Conservation (phyloP, 37 sponge, comb jelly and placozoan genomes). For the Ianthella basta region DNA sequence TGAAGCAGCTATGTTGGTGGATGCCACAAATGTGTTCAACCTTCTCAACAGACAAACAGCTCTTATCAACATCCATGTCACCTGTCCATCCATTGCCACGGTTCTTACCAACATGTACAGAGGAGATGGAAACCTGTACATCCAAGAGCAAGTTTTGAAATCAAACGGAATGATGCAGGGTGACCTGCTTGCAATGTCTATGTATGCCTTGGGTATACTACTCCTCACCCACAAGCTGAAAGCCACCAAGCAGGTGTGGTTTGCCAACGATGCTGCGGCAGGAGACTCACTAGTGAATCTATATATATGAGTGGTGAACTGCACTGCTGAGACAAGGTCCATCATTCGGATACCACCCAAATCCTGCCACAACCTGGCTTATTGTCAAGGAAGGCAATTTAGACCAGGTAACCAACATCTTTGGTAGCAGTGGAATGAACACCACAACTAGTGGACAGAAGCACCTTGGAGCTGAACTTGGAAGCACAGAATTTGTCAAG, state of each 20-base stretch:
- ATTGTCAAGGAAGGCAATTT: not conserved
- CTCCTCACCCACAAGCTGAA: not conserved
- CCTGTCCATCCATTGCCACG: not conserved
- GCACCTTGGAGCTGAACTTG: not conserved
- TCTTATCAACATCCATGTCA: not conserved
- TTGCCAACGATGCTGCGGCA: slow-evolving; percentile 3
- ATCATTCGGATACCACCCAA: not conserved
- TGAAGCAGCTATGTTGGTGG: not conserved
- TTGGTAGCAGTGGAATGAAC: not conserved
- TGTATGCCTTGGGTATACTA: too few relatives aligned
- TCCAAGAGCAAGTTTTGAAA: not conserved
- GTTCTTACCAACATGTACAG: slow-evolving; percentile 12
- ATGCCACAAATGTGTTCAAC: slow-evolving; percentile 4
- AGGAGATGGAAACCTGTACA: not conserved
- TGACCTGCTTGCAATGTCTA: too few relatives aligned
- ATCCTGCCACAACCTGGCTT: not conserved
- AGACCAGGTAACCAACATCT: not conserved
- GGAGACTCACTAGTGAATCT: not conserved
- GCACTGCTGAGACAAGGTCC: not conserved
- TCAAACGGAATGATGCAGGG: too few relatives aligned
- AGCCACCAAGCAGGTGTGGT: not conserved
- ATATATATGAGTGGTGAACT: not conserved
- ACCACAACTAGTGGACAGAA: not conserved
- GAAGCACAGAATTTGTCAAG: not conserved
- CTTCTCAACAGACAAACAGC: not conserved